Conservation (phyloP, 2,797 vertebrate genomes). For the Xenopus petersii region DNA sequence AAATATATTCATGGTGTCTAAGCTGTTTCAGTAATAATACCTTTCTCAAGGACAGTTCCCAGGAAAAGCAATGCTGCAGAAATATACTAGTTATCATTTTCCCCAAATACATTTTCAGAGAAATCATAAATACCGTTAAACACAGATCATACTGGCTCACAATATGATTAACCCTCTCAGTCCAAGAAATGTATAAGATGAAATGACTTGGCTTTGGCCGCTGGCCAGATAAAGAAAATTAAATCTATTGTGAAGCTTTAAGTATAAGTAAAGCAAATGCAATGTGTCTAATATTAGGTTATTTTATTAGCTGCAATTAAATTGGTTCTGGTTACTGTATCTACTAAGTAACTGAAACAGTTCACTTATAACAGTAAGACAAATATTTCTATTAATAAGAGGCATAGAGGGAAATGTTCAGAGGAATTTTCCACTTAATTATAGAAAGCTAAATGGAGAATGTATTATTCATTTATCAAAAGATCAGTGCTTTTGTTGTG, state of each 20-base stretch:
- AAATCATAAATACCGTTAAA: background rate
- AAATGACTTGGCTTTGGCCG: constrained; percentile 31
- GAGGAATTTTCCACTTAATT: too few relatives aligned
- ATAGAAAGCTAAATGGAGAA: too few relatives aligned
- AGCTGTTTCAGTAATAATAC: constrained; percentile 3
- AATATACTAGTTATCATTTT: background rate
- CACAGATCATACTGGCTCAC: background rate
- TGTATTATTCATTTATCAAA: too few relatives aligned
- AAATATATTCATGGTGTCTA: constrained; percentile 1
- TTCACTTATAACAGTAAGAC: background rate
- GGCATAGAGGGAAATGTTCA: too few relatives aligned
- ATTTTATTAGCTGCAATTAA: constrained; percentile 41
- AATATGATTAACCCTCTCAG: constrained; percentile 10
- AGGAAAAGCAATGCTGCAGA: background rate
- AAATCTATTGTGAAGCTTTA: constrained; percentile 29
- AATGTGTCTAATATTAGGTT: constrained; percentile 37
- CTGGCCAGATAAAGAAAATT: constrained; percentile 10
- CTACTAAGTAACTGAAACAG: constrained; percentile 16
- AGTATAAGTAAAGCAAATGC: constrained; percentile 26
- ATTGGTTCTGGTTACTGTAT: constrained; percentile 38
- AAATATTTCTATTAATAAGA: too few relatives aligned
- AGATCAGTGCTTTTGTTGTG: too few relatives aligned
- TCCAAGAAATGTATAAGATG: background rate
- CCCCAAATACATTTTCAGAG: background rate
- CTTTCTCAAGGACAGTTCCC: background rate